Evolutionary conservation across 2,888 invertebrate genomes (phyloP).

Genomic region (Lysandra coridon): DNA sequence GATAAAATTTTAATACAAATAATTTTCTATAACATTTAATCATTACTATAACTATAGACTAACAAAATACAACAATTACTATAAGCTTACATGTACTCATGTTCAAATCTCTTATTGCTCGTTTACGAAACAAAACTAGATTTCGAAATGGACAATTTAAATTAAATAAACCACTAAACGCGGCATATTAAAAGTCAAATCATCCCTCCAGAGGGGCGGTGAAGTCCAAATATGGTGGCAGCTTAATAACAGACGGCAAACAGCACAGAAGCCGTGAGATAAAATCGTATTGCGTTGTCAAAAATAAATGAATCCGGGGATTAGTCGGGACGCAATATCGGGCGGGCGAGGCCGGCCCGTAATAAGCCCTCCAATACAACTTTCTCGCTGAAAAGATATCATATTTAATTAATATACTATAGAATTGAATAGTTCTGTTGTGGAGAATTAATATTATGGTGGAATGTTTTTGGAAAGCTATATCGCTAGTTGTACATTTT

Average conservation of each 20-base stretch:
- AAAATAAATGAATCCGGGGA: conserved; percentile 81
- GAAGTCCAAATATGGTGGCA: conserved; percentile 72
- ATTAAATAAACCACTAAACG: conserved; percentile 67
- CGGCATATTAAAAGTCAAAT: conserved; percentile 71
- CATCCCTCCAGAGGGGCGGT: conserved; percentile 68
- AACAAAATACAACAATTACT: too few species aligned
- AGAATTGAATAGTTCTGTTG: not conserved
- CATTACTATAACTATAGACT: too few species aligned
- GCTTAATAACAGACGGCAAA: conserved; percentile 79
- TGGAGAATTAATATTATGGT: conserved; percentile 12
- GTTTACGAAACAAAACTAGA: not conserved
- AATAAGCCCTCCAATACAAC: conserved; percentile 59
- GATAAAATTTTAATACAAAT: not conserved
- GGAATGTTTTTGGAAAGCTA: not conserved
- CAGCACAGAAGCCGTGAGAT: conserved; percentile 80
- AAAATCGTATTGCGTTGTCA: conserved; percentile 81
- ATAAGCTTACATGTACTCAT: not conserved
- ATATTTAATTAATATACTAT: conserved; percentile 29
- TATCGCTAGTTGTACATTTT: not conserved
- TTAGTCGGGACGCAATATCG: conserved; percentile 79
- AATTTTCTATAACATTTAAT: not conserved
- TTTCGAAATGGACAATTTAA: conserved; percentile 41
- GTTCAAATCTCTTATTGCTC: not conserved
- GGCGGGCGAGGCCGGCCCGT: conserved; percentile 65
- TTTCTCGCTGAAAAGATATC: conserved; percentile 24